Base-by-base conservation (phyloP, 1,140 invertebrate species). In the Drosophila dunni region DNA sequence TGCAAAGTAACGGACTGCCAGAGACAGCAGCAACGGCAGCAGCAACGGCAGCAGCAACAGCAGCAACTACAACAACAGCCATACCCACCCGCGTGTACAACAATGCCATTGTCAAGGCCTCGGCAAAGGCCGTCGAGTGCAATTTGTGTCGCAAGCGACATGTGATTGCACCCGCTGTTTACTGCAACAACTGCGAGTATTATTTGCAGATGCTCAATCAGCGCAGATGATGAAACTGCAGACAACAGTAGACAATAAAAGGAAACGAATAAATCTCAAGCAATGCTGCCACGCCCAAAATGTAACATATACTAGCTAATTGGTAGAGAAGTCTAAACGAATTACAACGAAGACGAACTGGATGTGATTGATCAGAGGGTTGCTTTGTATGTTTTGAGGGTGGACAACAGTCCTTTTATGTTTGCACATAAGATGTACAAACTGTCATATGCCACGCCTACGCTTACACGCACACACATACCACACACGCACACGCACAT, bases 121-220 rank as follows among this genome's bases (percentile, higher is more conserved):
- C 94, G 7, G 79, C 93, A 2, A 93, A 93, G 75, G 92, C 92
- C 1, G 92, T 93, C 8, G 94, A 94, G 29, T 98, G 97, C 92
- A 96, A 97, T 93, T 93, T 98, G 56, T 98, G 97, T 91, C 94
- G 96, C 24, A 97, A 98, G 88, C 97, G 97, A 86, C 94, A 94
- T 67, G 95, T 98, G 4, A 94, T 93, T 4, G 94, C 96, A 24
- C 95, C 96, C 0, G 95, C 95, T 9, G 94, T 96, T 38, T 98
- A 98, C 91, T 98, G 97, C 93, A 94, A 95, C 11, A 97, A 98
- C 91, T 98, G 97, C 92, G 96, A 97, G 86, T 97, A 96, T 93
- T 98, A 98, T 84, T 96, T 98, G 96, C 97, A 97, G 69, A 92
- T 92, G 91, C 80, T 92, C 3, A 92, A 92, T 53, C 91, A 86